phyloP scores from a whole-genome alignment of 2,797 vertebrate genomes.

The Rallus crepitans region DNA sequence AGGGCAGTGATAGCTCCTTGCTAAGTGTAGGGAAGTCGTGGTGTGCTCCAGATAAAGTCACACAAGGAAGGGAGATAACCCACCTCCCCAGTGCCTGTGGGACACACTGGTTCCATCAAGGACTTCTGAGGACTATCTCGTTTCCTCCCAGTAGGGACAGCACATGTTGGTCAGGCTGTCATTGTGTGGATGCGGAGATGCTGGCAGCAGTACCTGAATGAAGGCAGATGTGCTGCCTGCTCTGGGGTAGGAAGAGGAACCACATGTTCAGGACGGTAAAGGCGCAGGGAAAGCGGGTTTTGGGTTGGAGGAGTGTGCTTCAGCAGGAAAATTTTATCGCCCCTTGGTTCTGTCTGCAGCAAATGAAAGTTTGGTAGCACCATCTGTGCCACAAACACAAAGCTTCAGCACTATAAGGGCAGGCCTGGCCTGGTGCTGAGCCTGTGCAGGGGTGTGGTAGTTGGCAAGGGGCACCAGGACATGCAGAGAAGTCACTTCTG shows the following conservation, averaged over 20 bases:
- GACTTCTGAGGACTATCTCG: not conserved
- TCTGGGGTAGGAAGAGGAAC: not conserved
- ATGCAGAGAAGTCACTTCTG: not conserved
- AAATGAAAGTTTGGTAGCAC: not conserved
- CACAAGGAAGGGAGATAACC: not conserved
- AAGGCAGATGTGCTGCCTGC: not conserved
- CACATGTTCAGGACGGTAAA: rapidly evolving
- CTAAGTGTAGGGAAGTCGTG: rapidly evolving
- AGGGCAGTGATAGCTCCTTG: not conserved
- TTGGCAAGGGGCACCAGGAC: rapidly evolving
- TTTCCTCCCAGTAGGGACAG: not conserved
- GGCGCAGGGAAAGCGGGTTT: not conserved
- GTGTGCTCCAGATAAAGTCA: not conserved
- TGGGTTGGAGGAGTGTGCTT: not conserved
- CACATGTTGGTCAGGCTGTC: rapidly evolving
- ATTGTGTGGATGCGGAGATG: not conserved
- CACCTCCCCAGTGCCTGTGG: not conserved
- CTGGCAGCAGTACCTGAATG: not conserved
- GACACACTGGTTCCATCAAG: not conserved
- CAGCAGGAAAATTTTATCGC: not conserved
- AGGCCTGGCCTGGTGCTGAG: not conserved
- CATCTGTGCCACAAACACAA: not conserved
- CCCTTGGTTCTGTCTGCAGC: not conserved
- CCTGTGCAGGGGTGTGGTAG: too few species aligned
- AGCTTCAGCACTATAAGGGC: not conserved